phyloP scores from a whole-genome alignment of 2,797 vertebrate species.

The Nannoperca australis region DNA sequence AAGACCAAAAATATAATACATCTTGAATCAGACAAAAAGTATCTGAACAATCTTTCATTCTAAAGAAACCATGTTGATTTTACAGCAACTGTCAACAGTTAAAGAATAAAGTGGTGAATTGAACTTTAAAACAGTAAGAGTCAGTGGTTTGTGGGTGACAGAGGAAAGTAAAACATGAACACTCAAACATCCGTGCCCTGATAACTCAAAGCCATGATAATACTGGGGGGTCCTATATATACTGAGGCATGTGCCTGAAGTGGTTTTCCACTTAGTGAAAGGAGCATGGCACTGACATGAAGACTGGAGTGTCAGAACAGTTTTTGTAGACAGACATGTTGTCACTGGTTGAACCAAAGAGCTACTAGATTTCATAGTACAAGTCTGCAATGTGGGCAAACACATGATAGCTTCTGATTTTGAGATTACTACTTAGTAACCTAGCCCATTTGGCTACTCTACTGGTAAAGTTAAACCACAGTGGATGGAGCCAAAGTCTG shows the following conservation, averaged over 20 bases:
- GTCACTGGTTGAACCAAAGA: neutral
- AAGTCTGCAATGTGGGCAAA: neutral
- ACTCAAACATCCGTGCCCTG: neutral
- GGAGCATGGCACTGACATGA: neutral
- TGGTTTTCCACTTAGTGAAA: neutral
- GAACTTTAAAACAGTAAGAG: neutral
- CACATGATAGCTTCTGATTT: neutral
- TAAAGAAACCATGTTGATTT: neutral
- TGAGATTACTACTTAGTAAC: neutral
- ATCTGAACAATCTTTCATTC: neutral
- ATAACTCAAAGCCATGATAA: neutral
- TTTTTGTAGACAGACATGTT: neutral
- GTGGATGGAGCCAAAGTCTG: neutral
- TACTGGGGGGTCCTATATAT: constrained; percentile 11
- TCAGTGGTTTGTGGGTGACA: neutral
- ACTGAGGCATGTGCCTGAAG: neutral
- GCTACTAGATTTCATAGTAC: neutral
- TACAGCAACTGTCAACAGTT: neutral
- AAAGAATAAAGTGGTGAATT: neutral
- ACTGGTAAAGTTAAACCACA: neutral
- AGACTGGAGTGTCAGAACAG: neutral
- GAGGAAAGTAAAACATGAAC: neutral
- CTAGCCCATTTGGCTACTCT: neutral
- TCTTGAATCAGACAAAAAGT: neutral
- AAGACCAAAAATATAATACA: neutral